Base-by-base conservation (phyloP, 2,797 vertebrate species). In the Bucorvus abyssinicus region DNA sequence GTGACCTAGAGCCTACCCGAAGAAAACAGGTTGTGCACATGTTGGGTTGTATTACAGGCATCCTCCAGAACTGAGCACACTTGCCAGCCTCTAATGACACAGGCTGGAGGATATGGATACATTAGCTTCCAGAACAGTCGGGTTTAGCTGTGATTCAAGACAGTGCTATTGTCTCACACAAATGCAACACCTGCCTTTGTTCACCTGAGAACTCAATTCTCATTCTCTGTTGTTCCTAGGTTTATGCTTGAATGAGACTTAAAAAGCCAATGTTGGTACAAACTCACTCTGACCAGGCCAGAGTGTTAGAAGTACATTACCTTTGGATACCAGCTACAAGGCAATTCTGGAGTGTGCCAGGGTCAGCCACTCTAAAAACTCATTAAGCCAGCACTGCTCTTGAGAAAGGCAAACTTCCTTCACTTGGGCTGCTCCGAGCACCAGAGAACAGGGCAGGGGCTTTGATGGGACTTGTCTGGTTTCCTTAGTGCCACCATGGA, bases 71-170 rank as follows among this genome's bases (percentile, higher is more conserved):
- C 56, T 7, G 0, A 84, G 74, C 45, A 64, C 47, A 24, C 57
- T 45, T 86, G 55, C 26, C 83, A 86, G 73, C 49, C 53, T 56
- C 49, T 71, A 45, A 40, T 1, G 3, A 74, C 0, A 0, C 21
- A 38, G 50, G 64, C 53, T 1, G 0, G 40, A 78, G 42, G 74
- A 71, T 21, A 90, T 0, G 0, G 52, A 57, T 55, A 36, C 40
- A 64, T 32, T 36, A 60, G 36, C 83, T 93, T 91, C 45, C 92
- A 84, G 77, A 85, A 6, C 53, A 49, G 61, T 0, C 29, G 17
- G 10, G 26, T 80, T 85, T 65, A 59, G 36, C 1, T 82, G 29
- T 8, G 32, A 75, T 36, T 84, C 67, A 32, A 40, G 67, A 67
- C 67, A 34, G 14, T 59, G 29, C 32, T 36, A 14, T 12, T 73